These are phyloP conservation scores for Chymomyza costata DNA, from an alignment of 1,140 invertebrate species.

Conservation along the genomic window DNA sequence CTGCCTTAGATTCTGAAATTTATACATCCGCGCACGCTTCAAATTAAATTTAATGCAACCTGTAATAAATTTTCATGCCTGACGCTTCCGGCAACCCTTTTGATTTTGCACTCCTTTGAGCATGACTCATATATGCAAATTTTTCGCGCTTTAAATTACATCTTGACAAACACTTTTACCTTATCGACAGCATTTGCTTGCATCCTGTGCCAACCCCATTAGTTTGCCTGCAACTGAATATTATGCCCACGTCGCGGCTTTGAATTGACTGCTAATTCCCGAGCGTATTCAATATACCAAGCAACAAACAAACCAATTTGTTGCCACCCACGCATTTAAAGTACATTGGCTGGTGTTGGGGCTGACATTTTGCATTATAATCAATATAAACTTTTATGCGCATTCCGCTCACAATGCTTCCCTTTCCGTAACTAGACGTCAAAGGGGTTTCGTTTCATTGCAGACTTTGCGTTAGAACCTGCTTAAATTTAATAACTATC, in stretches of 20 bases:
- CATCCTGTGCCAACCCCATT: constrained; percentile 28
- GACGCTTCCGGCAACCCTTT: constrained; percentile 60
- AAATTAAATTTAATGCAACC: constrained; percentile 73
- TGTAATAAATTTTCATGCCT: constrained; percentile 70
- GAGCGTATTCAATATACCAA: constrained; percentile 32
- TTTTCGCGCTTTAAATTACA: constrained; percentile 46
- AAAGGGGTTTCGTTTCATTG: too few relatives aligned
- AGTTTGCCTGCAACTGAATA: constrained; percentile 16
- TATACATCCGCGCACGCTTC: constrained; percentile 41
- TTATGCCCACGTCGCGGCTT: constrained; percentile 4
- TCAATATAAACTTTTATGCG: constrained; percentile 64
- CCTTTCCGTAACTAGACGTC: too few relatives aligned
- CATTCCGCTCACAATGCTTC: constrained; percentile 36
- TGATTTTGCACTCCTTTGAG: constrained; percentile 25
- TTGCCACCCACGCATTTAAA: constrained; percentile 25
- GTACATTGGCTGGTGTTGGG: background rate
- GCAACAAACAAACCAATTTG: constrained; percentile 58
- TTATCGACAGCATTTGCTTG: constrained; percentile 47
- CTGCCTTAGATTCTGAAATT: constrained; percentile 5
- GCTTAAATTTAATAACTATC: too few relatives aligned
- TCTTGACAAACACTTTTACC: constrained; percentile 36
- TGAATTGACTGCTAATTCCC: constrained; percentile 43
- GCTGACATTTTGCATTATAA: constrained; percentile 36
- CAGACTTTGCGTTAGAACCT: too few relatives aligned
- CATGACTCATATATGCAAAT: constrained; percentile 57